A percentile compares a stretch with the other conserved stretches of the same genome.
Conservation (phyloP, 2,888 invertebrate species). For the Nysson spinosus region DNA sequence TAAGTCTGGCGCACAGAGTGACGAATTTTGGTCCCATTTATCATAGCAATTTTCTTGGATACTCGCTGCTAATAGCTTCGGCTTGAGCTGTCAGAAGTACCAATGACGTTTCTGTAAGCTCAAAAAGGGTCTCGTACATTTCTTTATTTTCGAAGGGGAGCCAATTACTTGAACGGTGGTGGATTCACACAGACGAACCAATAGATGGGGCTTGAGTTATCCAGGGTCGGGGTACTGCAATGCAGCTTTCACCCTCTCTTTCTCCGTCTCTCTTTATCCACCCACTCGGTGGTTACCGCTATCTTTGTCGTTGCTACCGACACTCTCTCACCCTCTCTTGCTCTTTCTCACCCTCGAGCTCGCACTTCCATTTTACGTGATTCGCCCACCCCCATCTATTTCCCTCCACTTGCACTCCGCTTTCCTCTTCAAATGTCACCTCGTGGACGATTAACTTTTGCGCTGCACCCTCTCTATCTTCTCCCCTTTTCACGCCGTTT, state of each 20-base stretch:
- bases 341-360: not conserved
- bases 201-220: conserved; percentile 57
- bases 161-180: conserved; percentile 51
- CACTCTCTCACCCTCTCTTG: conserved; percentile 9
- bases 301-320: conserved; percentile 4
- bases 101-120: too few species aligned
- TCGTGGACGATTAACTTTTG: conserved; percentile 60
- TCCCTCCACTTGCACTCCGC: conserved; percentile 42
- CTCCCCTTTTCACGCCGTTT: conserved; percentile 49
- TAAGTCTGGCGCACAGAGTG: too few species aligned
- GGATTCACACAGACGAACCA: conserved; percentile 46
- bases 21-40: too few species aligned
- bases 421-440: conserved; percentile 58
- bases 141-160: conserved; percentile 31
- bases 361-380: conserved; percentile 33
- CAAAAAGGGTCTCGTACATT: conserved; percentile 13
- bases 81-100: too few species aligned
- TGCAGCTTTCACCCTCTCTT: conserved; percentile 57
- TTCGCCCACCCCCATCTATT: conserved; percentile 41
- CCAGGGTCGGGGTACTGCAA: conserved; percentile 56
- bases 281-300: conserved; percentile 30
- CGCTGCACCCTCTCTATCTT: conserved; percentile 9
- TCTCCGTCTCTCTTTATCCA: conserved; percentile 23
- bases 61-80: too few species aligned
- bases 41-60: too few species aligned